A percentile compares a stretch with the other conserved stretches of the same genome.
Conservation (phyloP, 2,113 vertebrate genomes). For the Albula glossodonta region DNA sequence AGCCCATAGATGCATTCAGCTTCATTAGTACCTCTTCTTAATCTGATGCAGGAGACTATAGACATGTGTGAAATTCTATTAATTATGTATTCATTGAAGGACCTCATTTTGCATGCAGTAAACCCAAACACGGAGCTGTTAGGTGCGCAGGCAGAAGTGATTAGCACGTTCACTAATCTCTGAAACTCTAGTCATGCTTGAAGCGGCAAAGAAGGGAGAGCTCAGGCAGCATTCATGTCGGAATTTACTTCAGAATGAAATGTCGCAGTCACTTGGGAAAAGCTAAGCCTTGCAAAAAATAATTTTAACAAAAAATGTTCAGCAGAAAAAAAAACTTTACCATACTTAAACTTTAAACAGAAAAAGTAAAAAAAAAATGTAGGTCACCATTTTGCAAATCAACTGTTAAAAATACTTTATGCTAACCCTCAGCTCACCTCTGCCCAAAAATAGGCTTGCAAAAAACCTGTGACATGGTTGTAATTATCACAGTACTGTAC, state of each 20-base stretch:
- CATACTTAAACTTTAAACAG: not conserved
- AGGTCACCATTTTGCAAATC: constrained; percentile 34
- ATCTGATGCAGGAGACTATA: constrained; percentile 15
- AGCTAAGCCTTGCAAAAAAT: not conserved
- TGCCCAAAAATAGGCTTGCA: constrained; percentile 14
- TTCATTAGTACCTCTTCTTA: constrained; percentile 20
- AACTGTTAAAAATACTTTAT: constrained; percentile 8
- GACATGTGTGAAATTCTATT: constrained; percentile 20
- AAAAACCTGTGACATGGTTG: constrained; percentile 19
- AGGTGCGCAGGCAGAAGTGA: constrained; percentile 30
- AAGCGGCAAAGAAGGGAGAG: constrained; percentile 7
- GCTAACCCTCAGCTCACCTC: not conserved
- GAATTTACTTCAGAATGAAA: constrained; percentile 16
- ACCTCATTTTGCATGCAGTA: constrained; percentile 22
- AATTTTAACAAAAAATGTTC: not conserved
- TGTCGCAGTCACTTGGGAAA: not conserved
- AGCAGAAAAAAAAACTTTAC: not conserved
- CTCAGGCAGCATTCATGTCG: not conserved
- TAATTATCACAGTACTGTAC: constrained; percentile 19
- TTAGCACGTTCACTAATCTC: constrained; percentile 34
- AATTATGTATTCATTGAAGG: constrained; percentile 39
- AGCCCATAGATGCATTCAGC: constrained; percentile 18
- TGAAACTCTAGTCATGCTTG: constrained; percentile 17
- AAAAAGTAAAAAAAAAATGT: constrained; percentile 16
- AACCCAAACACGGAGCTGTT: constrained; percentile 27